Evolutionary conservation across 2,113 vertebrate genomes (phyloP), one percentile per base, ranked within the genome.

Genomic region (Malurus elegans): DNA sequence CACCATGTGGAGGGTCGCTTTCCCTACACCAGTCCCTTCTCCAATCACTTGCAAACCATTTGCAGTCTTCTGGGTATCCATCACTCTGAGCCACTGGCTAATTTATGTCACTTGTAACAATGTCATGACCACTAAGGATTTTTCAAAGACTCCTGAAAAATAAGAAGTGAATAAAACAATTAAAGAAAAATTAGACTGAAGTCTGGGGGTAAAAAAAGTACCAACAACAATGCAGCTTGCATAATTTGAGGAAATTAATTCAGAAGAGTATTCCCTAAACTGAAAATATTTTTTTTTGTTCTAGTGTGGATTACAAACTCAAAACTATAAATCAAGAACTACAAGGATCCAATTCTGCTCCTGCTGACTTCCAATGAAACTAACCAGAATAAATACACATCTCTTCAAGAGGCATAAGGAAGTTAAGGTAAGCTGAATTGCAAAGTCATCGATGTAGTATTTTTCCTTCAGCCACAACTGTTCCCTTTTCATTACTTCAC

Each of bases 21-120:
- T 97, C 98, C 98, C 98, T 98, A 99, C 98, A 99, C 97, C 98
- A 98, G 98, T 98, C 97, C 98, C 98, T 98, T 98, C 98, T 98
- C 98, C 98, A 98, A 98, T 98, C 99, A 99, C 97, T 98, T 98
- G 98, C 97, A 98, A 98, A 98, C 98, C 97, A 98, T 98, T 98
- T 98, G 97, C 97, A 98, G 97, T 99, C 98, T 98, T 98, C 96
- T 93, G 96, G 97, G 98, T 98, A 97, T 98, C 97, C 95, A 98
- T 97, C 95, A 97, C 96, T 97, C 92, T 97, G 96, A 97, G 98
- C 98, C 98, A 98, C 97, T 98, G 98, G 98, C 97, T 98, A 98
- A 98, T 97, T 97, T 99, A 99, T 98, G 97, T 98, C 98, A 98
- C 97, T 97, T 98, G 98, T 97, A 97, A 98, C 97, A 98, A 97